phyloP scores from a whole-genome alignment of 2,113 vertebrate genomes.

The Notothenia coriiceps region DNA sequence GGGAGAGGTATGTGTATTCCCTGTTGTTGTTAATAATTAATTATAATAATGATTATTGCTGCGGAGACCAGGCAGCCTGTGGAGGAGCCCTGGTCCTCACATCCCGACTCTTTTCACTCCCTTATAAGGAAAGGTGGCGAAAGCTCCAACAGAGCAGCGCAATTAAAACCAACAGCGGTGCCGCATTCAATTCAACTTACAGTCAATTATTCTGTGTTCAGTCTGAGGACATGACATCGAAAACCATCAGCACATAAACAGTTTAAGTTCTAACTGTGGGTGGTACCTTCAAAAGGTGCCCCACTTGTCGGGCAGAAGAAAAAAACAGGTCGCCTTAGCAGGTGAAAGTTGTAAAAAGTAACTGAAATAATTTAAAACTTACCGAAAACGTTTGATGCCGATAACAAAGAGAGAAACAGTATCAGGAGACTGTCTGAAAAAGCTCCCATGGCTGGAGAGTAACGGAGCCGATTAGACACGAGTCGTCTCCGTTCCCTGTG shows the following conservation, averaged over 20 bases:
- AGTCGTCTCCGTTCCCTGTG: neutral
- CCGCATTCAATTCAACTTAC: neutral
- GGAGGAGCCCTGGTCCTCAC: neutral
- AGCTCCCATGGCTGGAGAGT: constrained; percentile 55
- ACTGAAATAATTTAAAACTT: constrained; percentile 33
- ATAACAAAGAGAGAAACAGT: constrained; percentile 31
- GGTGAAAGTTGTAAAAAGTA: constrained; percentile 35
- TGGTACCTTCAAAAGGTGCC: neutral
- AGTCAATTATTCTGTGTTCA: neutral
- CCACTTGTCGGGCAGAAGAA: neutral
- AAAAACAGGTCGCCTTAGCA: neutral
- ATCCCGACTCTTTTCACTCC: constrained; percentile 54
- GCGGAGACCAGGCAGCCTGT: neutral
- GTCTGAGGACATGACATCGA: neutral
- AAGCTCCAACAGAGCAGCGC: constrained; percentile 6
- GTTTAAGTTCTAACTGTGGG: too few relatives aligned
- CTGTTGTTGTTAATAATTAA: too few relatives aligned
- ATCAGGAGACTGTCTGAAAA: neutral
- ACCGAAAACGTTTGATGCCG: constrained; percentile 48
- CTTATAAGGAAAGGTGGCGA: constrained; percentile 70
- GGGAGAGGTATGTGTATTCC: too few relatives aligned
- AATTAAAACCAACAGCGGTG: neutral
- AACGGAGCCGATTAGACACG: neutral
- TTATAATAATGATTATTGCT: too few relatives aligned
- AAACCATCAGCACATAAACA: neutral